Base-by-base conservation (phyloP, 2,113 vertebrate species). In the Pelecanoides urinatrix region DNA sequence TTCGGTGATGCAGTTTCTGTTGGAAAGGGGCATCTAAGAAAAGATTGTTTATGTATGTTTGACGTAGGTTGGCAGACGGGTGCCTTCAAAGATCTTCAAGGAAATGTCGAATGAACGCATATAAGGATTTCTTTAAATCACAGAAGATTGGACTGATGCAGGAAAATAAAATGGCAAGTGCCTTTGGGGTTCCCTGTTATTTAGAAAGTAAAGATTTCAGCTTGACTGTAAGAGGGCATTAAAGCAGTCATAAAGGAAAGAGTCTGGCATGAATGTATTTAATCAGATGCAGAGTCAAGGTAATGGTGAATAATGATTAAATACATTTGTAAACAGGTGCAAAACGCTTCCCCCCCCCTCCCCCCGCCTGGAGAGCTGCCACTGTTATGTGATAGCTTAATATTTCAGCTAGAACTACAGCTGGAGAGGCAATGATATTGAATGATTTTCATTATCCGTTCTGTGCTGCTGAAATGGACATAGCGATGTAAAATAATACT, bases 261-360 rank as follows among this genome's bases (percentile, higher is more conserved):
- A 74, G 58, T 56, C 61, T 83, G 80, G 36, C 71, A 25, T 49
- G 9, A 74, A 42, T 63, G 17, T 59, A 49, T 91, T 93, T 63
- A 62, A 82, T 90, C 50, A 94, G 47, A 91, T 65, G 42, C 40
- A 85, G 32, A 83, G 67, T 95, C 76, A 96, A 97, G 80, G 77
- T 97, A 92, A 83, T 56, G 75, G 93, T 93, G 73, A 92, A 93
- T 94, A 96, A 95, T 94, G 82, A 59, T 53, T 91, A 82, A 92
- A 92, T 86, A n/a, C 26, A n/a, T 84, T 87, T 91, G 55, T 93
- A 96, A 96, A 96, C 96, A 96, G 95, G 91, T 97, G 97, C 94
- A 95, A 90, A 90, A 13, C 47, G 63, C 53, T 78, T 88, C 7
- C 44, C 44, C 44, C 22, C 19, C 62, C 23, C n/a, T 70, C 22